These are phyloP conservation scores for Ichneumoninae sp. DNA, from an alignment of 2,888 invertebrate species.

Conservation along the genomic window DNA sequence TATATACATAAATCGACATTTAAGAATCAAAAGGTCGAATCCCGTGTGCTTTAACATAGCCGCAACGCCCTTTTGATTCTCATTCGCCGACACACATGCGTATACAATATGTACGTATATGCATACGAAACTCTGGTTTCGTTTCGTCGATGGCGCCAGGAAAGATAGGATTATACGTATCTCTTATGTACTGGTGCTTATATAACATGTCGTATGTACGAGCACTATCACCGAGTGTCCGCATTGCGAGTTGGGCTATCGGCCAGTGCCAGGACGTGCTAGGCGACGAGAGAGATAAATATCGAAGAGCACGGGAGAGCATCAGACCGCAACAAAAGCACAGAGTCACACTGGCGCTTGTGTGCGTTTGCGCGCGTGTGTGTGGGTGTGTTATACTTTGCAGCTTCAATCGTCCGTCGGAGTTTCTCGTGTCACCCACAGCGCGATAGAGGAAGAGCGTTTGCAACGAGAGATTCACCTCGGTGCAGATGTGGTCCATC, in stretches of 20 bases:
- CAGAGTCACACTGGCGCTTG: not conserved
- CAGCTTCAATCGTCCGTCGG: constrained; percentile 48
- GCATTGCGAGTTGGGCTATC: constrained; percentile 60
- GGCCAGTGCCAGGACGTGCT: constrained; percentile 75
- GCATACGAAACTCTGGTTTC: not conserved
- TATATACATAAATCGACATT: not conserved
- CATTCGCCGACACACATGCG: not conserved
- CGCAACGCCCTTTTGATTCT: not conserved
- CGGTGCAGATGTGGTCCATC: not conserved
- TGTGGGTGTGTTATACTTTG: constrained; percentile 17
- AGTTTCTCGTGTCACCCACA: constrained; percentile 43
- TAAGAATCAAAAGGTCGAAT: not conserved
- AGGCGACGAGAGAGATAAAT: constrained; percentile 65
- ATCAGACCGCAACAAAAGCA: constrained; percentile 48
- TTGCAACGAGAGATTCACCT: not conserved
- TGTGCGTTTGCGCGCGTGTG: not conserved
- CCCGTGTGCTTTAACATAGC: not conserved
- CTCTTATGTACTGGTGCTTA: constrained; percentile 1
- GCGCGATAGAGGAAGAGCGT: not conserved
- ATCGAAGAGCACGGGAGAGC: constrained; percentile 18
- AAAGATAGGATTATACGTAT: constrained; percentile 28
- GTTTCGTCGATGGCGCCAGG: constrained; percentile 42
- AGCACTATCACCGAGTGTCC: constrained; percentile 60
- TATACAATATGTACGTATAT: not conserved
- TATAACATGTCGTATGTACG: constrained; percentile 17